Conservation (phyloP, 2,888 invertebrate genomes). For the Chrysodeixis includens region DNA sequence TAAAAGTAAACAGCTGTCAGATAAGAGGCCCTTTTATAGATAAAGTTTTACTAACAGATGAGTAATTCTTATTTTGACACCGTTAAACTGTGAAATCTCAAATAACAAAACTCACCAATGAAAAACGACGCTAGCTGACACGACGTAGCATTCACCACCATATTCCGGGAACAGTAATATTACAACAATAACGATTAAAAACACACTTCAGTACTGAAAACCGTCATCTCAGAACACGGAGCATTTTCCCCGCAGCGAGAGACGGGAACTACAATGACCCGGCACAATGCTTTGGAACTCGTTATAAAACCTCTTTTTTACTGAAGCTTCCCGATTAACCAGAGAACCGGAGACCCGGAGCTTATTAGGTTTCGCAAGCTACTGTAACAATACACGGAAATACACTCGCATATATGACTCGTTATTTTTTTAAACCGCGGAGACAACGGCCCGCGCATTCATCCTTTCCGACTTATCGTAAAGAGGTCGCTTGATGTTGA, state of each 20-base stretch:
- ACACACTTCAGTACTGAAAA: constrained; percentile 54
- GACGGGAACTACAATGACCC: constrained; percentile 64
- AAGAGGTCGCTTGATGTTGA: constrained; percentile 21
- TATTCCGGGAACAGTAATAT: constrained; percentile 59
- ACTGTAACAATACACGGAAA: constrained; percentile 58
- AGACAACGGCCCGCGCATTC: constrained; percentile 26
- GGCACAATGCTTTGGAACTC: constrained; percentile 70
- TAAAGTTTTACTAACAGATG: too few relatives aligned
- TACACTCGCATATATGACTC: constrained; percentile 47
- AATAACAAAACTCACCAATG: constrained; percentile 73
- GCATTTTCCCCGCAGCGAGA: constrained; percentile 64
- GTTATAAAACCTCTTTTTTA: constrained; percentile 67
- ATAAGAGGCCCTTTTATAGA: neutral
- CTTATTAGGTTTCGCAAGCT: constrained; percentile 50
- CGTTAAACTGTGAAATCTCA: neutral
- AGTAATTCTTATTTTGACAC: neutral
- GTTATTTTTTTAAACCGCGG: constrained; percentile 28
- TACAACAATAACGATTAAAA: constrained; percentile 47
- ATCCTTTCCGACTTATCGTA: constrained; percentile 15
- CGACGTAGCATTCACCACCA: constrained; percentile 66
- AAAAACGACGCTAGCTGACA: constrained; percentile 77
- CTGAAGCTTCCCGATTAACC: constrained; percentile 54
- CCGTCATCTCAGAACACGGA: constrained; percentile 67
- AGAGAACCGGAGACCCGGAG: constrained; percentile 46
- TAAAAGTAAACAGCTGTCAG: neutral